phyloP scores from a whole-genome alignment of 2,113 vertebrate genomes.

The Semnornis frantzii region DNA sequence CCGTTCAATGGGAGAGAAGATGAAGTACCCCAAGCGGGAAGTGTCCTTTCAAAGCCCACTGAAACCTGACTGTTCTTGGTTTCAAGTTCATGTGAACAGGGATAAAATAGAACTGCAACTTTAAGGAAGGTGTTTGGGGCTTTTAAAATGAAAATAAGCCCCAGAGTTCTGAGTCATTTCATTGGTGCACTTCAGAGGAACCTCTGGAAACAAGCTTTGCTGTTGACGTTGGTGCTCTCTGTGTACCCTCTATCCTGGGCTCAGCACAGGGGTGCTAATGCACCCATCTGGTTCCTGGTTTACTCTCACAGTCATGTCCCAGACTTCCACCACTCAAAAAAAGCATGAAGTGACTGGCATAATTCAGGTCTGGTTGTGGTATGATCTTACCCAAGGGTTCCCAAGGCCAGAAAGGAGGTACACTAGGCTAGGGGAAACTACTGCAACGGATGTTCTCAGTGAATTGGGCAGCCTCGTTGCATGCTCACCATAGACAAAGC shows the following conservation, averaged over 20 bases:
- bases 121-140: background rate
- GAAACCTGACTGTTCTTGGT: background rate
- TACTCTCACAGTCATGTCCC: background rate
- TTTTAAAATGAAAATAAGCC: background rate
- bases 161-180: background rate
- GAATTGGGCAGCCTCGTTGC: background rate
- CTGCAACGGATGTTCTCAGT: background rate
- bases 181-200: background rate
- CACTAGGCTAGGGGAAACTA: background rate
- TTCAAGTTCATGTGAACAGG: background rate
- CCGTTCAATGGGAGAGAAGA: background rate
- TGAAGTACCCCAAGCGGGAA: background rate
- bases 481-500: background rate
- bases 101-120: background rate
- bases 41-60: background rate
- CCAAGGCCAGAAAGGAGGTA: background rate
- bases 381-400: background rate
- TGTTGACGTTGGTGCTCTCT: background rate
- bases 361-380: background rate
- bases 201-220: background rate
- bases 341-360: no score
- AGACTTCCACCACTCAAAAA: background rate
- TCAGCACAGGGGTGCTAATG: background rate
- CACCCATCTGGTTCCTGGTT: fast-evolving
- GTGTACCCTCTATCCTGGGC: background rate